These are phyloP conservation scores for Chaetodon trifasciatus DNA, from an alignment of 2,797 vertebrate genomes.

Conservation along the genomic window DNA sequence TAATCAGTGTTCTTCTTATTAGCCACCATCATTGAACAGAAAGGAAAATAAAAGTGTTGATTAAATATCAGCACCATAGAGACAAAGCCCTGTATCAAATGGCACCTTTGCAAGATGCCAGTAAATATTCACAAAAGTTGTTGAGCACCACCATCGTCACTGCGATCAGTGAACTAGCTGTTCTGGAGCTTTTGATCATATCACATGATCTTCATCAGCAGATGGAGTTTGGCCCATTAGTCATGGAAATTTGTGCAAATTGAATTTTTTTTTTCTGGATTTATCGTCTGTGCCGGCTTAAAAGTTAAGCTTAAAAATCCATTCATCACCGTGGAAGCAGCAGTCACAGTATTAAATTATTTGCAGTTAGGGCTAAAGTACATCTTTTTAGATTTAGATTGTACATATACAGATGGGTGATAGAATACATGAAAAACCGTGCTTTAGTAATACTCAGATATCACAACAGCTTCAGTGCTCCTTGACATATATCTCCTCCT, in stretches of 20 bases:
- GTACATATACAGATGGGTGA: neutral
- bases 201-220: neutral
- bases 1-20: neutral
- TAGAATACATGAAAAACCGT: neutral
- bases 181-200: neutral
- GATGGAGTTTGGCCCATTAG: neutral
- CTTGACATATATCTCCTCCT: neutral
- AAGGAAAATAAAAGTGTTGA: neutral
- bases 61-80: neutral
- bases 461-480: neutral
- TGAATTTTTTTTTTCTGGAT: neutral
- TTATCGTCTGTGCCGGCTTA: neutral
- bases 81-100: neutral
- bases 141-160: neutral
- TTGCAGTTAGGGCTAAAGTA: neutral
- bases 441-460: neutral
- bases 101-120: too few relatives aligned
- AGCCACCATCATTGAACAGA: slow-evolving; percentile 6
- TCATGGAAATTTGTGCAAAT: neutral
- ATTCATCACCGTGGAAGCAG: neutral
- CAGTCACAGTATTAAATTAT: neutral
- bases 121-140: neutral
- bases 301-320: neutral
- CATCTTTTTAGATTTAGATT: neutral
- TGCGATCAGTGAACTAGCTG: neutral